Evolutionary conservation across 2,797 vertebrate genomes (phyloP).

Genomic region (Corythornis leucogaster): DNA sequence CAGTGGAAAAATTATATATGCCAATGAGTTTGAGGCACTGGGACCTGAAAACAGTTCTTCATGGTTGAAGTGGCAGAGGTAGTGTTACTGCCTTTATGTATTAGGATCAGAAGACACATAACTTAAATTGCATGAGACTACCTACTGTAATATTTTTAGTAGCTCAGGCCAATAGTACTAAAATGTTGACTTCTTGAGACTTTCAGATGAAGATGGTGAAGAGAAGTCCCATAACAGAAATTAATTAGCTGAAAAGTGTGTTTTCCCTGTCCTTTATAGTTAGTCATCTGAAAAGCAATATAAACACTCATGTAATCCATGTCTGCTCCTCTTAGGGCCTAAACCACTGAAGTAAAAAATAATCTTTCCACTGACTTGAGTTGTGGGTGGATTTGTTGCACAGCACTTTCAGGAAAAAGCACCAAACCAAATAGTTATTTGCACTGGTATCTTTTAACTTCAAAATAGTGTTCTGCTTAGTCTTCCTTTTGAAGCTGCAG

Average conservation of each 20-base stretch:
- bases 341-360: not conserved
- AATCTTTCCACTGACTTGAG: not conserved
- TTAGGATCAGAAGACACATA: not conserved
- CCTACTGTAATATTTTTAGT: not conserved
- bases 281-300: not conserved
- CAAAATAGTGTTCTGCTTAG: not conserved
- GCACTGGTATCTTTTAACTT: not conserved
- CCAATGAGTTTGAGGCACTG: not conserved
- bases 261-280: not conserved
- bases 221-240: not conserved
- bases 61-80: not conserved
- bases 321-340: not conserved
- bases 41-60: not conserved
- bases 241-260: not conserved
- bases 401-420: not conserved
- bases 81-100: not conserved
- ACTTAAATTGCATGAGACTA: not conserved
- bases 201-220: not conserved
- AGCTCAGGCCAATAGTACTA: not conserved
- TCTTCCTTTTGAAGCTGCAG: not conserved
- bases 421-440: not conserved
- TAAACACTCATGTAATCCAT: not conserved
- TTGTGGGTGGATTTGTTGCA: not conserved
- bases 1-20: not conserved
- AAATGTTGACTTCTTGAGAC: not conserved